phyloP scores from a whole-genome alignment of 2,797 vertebrate species.

The Gastrophryne carolinensis region DNA sequence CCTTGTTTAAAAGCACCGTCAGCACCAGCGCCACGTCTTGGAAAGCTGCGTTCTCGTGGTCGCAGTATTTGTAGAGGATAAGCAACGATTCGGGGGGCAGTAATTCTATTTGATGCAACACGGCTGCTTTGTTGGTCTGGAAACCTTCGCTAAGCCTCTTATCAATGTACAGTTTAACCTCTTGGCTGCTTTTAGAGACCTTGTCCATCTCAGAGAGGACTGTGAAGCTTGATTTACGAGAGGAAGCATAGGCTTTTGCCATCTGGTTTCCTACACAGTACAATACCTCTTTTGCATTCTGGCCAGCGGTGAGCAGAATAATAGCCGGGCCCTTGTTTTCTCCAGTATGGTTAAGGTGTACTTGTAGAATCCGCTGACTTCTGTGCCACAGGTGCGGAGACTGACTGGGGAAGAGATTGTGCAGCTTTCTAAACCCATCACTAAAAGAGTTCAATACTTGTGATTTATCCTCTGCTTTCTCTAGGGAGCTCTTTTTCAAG shows the following conservation, averaged over 20 bases:
- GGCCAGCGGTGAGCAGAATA: constrained; percentile 81
- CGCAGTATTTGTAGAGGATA: constrained; percentile 96
- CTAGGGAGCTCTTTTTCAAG: neutral
- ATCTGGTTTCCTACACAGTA: constrained; percentile 80
- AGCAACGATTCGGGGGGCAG: constrained; percentile 86
- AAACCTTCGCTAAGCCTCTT: constrained; percentile 68
- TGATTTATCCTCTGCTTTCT: neutral
- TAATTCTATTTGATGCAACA: constrained; percentile 78
- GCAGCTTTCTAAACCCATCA: constrained; percentile 56
- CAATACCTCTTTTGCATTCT: constrained; percentile 75
- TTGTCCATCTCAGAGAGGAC: constrained; percentile 75
- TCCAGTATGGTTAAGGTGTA: constrained; percentile 70
- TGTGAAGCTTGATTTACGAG: constrained; percentile 71
- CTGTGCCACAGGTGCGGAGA: constrained; percentile 77
- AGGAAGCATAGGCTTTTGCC: constrained; percentile 76
- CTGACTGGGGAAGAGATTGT: constrained; percentile 75
- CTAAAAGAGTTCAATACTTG: constrained; percentile 54
- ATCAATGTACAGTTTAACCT: constrained; percentile 83
- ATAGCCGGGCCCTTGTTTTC: constrained; percentile 80
- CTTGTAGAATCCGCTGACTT: constrained; percentile 73
- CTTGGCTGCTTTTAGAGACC: constrained; percentile 70
- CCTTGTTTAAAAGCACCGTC: constrained; percentile 79
- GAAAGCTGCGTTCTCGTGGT: constrained; percentile 87
- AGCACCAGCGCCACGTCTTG: constrained; percentile 83
- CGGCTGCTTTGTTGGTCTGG: constrained; percentile 64